Evolutionary conservation across 2,797 vertebrate species (phyloP).

Genomic region (Columba guinea): DNA sequence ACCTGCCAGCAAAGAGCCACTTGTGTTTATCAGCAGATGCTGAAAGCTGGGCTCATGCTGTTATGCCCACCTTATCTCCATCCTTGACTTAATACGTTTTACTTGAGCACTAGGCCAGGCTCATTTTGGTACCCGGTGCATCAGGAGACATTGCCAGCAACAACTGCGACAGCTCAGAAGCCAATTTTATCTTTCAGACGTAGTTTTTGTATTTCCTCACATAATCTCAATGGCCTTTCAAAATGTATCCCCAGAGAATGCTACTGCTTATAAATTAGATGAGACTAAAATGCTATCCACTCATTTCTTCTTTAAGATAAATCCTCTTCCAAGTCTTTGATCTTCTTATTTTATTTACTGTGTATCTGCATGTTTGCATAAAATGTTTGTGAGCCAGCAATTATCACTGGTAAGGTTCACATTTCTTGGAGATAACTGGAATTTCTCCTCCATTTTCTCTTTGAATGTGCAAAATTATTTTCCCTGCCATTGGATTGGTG

Average conservation of each 20-base stretch:
- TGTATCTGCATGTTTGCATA: not conserved
- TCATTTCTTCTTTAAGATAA: constrained; percentile 26
- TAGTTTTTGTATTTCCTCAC: not conserved
- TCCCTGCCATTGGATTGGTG: not conserved
- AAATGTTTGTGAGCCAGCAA: not conserved
- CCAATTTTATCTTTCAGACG: not conserved
- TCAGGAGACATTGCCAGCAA: not conserved
- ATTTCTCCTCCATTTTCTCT: constrained; percentile 41
- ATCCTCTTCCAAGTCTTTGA: constrained; percentile 11
- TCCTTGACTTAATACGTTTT: not conserved
- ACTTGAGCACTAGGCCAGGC: not conserved
- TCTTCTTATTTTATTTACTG: constrained; percentile 34
- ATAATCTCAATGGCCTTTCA: not conserved
- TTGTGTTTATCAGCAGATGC: not conserved
- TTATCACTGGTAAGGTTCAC: not conserved
- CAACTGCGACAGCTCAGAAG: not conserved
- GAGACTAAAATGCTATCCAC: not conserved
- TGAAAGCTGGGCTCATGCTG: not conserved
- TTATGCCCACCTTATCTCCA: not conserved
- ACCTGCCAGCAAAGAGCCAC: not conserved
- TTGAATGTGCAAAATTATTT: constrained; percentile 43
- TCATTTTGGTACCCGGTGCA: not conserved
- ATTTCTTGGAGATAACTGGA: not conserved
- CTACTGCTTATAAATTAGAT: not conserved
- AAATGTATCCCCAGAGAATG: not conserved